Evolutionary conservation across 2,888 invertebrate genomes (phyloP), one percentile per base, ranked within the genome.

Genomic region (Hoplodrina blanda): DNA sequence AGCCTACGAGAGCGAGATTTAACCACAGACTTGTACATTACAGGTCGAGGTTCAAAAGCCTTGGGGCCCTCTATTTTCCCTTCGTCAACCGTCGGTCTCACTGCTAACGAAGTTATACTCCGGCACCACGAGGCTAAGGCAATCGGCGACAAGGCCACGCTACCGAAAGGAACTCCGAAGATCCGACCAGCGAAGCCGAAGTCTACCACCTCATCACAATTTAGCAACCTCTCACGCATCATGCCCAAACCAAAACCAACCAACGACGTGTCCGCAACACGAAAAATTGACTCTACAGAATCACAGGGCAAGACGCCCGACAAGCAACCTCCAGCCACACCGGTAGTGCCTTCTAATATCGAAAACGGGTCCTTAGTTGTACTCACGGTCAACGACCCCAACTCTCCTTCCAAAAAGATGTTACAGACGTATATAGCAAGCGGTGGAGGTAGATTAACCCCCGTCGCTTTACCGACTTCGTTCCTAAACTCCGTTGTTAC

Each of bases 401-500:
- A 89, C 37, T 92, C 93, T 0, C 94, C 96, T 0, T 87, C 94
- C 0, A 94, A 94, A 79, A 95, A 95, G 71, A 94, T 95, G 92
- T 80, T 95, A 1, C 96, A 96, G 65, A 95, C 95, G 0, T 96
- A 95, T 73, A 92, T 95, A 62, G 92, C 95, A 0, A 88, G 91
- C 5, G 92, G 90, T 0, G 89, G 88, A 0, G 95, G 94, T 0
- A 87, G 89, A 62, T 75, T 96, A 5, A 91, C 93, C 0, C 95
- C 95, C 0, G 90, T 95, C 0, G 91, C 93, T 6, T 86, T 96
- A 11, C 93, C 95, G 0, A 76, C 93, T 0, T 89, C 87, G 0
- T 88, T 95, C 41, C 78, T 95, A 10, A 94, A 90, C 83, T 94
- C 94, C 0, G 93, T 96, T 0, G 92, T 95, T 0, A 92, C 92